Percentiles rank a stretch among this genome's conserved stretches.
Evolutionary conservation across 2,797 vertebrate genomes (phyloP).

Genomic region (Aphelocoma californica): DNA sequence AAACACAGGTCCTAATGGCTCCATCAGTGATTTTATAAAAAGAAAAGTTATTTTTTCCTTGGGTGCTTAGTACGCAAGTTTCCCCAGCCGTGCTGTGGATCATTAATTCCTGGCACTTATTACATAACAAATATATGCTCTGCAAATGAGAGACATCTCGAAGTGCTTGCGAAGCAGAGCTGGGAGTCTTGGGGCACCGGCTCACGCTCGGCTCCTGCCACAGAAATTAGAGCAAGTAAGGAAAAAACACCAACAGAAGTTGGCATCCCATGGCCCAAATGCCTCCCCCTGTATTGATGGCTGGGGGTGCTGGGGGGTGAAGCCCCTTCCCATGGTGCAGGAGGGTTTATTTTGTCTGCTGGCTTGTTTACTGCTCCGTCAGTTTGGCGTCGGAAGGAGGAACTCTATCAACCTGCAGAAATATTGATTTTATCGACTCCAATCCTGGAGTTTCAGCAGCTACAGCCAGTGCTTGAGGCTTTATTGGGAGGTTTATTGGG

Average conservation of each 20-base stretch:
- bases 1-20: slow-evolving; percentile 15
- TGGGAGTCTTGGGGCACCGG: not conserved
- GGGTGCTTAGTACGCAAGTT: slow-evolving; percentile 72
- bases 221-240: not conserved
- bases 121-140: slow-evolving; percentile 75
- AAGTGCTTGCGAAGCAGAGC: slow-evolving; percentile 6
- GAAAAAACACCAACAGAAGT: not conserved
- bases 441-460: slow-evolving; percentile 42
- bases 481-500: slow-evolving; percentile 40
- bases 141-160: slow-evolving; percentile 60
- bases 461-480: not conserved
- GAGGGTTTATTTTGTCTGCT: not conserved
- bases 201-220: not conserved
- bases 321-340: not conserved
- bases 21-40: slow-evolving; percentile 41
- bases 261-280: accelerated
- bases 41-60: slow-evolving; percentile 45
- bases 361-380: not conserved
- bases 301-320: not conserved
- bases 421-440: slow-evolving; percentile 59
- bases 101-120: slow-evolving; percentile 73
- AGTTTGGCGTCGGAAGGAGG: not conserved
- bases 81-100: slow-evolving; percentile 34
- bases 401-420: slow-evolving; percentile 53
- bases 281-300: accelerated